Evolutionary conservation across 92 coral and sea anemone species (phyloP), one percentile per base, ranked within the genome.

Genomic region (Porites cylindrica): DNA sequence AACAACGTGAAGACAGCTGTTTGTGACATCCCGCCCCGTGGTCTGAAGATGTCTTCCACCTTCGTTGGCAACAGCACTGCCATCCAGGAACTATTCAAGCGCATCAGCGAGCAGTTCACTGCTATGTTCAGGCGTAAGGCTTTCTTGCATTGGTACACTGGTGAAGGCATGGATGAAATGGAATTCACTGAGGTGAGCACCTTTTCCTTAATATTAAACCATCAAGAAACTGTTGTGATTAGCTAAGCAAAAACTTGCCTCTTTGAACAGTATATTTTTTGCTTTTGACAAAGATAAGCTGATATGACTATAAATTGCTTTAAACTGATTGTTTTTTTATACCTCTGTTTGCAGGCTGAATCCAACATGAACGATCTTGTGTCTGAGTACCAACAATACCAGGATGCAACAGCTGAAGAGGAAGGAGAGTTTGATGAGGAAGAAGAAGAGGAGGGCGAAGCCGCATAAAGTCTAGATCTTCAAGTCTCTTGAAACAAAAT

Each of bases 391-490:
- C 99, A 96, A 63, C 99, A 96, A 77, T 96, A 96, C 96, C 99
- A 96, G 79, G 99, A 96, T 78, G 99, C 99, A 10, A 96, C 99
- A 47, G 98, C 99, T 72, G 99, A 96, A 79, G 99, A 96, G 84
- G 99, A 96, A 80, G 99, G 99, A 24, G 99, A 96, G 94, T 96
- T 96, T 93, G 99, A 96, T 18, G 99, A 96, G 86, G 99, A 96
- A 83, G 99, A 96, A 78, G 99, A 95, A 26, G 99, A 93, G 51
- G 99, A 96, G 73, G 96, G 89, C 1, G 97, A 93, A 52, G 94
- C 85, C 19, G 93, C 93, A 10, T 93, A 93, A 70, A 83, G 78
- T 7, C 3, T 66, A 9, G 7, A 6, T 26, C 72, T 24, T 3
- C 47, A 24, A 9, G 38, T 4, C 47, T 38, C 47, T 38, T 38